Evolutionary conservation across 35 echinoderm and acorn worm genomes (phyloP), one percentile per base, ranked within the genome.

Genomic region (Hemicentrotus pulcherrimus): DNA sequence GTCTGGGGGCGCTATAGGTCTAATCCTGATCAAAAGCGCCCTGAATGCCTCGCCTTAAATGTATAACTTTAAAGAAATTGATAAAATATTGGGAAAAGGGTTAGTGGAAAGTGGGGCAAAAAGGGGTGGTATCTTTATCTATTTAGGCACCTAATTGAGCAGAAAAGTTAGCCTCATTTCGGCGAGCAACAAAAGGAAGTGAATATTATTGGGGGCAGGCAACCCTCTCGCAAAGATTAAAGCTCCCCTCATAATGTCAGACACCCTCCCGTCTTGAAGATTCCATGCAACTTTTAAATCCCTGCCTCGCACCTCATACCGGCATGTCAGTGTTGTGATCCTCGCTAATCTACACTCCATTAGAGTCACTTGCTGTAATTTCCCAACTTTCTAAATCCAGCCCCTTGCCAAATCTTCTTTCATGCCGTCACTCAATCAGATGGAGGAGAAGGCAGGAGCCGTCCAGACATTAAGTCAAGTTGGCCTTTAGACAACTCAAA

Each of bases 351-450:
- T 93, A 11, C 91, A 47, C 46, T 48, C 91, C 32, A 93, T 93
- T 93, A 93, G 28, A 93, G 91, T 93, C 91, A 93, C 91, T 58
- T 32, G 91, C 48, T 16, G 46, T 48, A 14, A 50, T 93, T 28
- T 93, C 48, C 91, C 32, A 93, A 58, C 48, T 90, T 90, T 45
- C 88, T 47, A 90, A 93, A 93, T 93, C 48, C 91, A 58, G 10
- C 48, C 91, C 47, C 91, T 47, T 32, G 91, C 91, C 48, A 92
- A 55, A 92, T 31, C 91, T 90, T 90, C 88, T 90, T 90, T 90
- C 91, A 31, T 55, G 14, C 91, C 91, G 91, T 93, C 91, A 93
- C 46, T 93, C 91, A 93, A 31, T 93, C 91, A 93, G 48, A 46
- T 41, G 35, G 35, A 41, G 48, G 13, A 33, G 22, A 31, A 31